These are phyloP conservation scores for Phymastichus coffea DNA, from an alignment of 1,140 invertebrate genomes.

Conservation along the genomic window DNA sequence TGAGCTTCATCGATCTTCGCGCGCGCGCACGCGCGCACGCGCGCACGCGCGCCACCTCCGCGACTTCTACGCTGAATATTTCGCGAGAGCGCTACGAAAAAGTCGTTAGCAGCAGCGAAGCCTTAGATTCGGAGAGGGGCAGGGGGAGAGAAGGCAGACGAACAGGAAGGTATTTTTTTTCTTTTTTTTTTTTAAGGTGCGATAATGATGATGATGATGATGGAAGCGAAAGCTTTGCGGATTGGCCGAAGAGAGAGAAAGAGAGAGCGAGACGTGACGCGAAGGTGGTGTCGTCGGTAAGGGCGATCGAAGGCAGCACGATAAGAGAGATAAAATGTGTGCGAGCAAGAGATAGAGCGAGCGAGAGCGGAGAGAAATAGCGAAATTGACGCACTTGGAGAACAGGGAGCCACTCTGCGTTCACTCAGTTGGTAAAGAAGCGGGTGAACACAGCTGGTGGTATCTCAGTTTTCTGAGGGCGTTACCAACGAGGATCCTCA, in stretches of 20 bases:
- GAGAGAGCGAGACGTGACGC: not conserved
- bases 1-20: conserved; percentile 28
- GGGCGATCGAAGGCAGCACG: conserved; percentile 2
- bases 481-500: conserved; percentile 34
- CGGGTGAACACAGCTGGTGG: conserved; percentile 98
- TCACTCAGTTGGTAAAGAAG: conserved; percentile 74
- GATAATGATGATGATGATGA: too few relatives aligned
- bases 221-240: conserved; percentile 12
- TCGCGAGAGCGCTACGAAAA: too few relatives aligned
- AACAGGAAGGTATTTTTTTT: conserved; percentile 25
- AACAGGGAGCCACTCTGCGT: conserved; percentile 92
- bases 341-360: not conserved
- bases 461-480: conserved; percentile 80
- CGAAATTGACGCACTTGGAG: conserved; percentile 45
- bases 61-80: too few relatives aligned
- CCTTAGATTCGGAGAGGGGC: too few relatives aligned
- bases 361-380: not conserved
- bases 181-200: conserved; percentile 28
- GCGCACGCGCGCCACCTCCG: not conserved
- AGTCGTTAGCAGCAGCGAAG: too few relatives aligned
- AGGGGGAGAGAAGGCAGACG: not conserved
- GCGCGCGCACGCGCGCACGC: conserved; percentile 32
- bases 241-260: not conserved
- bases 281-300: conserved; percentile 14
- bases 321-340: not conserved